Conservation (phyloP, 2,888 invertebrate species). For the Bursaphelenchus okinawaensis region DNA sequence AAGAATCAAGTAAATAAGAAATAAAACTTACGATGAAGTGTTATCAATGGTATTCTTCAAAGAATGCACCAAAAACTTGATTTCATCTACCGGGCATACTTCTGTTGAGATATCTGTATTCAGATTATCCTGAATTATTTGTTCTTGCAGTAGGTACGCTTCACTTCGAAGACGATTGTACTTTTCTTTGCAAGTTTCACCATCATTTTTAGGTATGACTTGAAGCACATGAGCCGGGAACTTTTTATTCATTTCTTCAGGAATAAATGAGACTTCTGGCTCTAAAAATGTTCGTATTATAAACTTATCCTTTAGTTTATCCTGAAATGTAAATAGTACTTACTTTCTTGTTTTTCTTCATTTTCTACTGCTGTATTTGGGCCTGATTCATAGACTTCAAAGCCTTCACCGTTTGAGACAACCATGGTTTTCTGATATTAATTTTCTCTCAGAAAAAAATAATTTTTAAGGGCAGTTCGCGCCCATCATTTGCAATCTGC, state of each 20-base stretch:
- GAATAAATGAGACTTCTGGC: not conserved
- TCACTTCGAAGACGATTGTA: constrained; percentile 11
- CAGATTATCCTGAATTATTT: not conserved
- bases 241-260: not conserved
- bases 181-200: not conserved
- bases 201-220: not conserved
- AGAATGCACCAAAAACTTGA: not conserved
- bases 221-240: not conserved
- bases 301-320: no score
- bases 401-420: not conserved
- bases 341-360: no score
- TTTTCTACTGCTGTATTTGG: not conserved
- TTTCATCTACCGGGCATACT: not conserved
- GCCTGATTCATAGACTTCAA: not conserved
- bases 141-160: constrained; percentile 4
- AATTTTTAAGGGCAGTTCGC: no score
- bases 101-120: not conserved
- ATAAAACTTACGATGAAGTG: not conserved
- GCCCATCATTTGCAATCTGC: no score
- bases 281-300: not conserved
- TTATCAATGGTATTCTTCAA: not conserved
- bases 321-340: no score
- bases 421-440: not conserved
- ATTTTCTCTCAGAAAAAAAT: no score
- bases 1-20: not conserved